Evolutionary conservation across 2,888 invertebrate species (phyloP).

Genomic region (Galeopsomyia nigrocyanea): DNA sequence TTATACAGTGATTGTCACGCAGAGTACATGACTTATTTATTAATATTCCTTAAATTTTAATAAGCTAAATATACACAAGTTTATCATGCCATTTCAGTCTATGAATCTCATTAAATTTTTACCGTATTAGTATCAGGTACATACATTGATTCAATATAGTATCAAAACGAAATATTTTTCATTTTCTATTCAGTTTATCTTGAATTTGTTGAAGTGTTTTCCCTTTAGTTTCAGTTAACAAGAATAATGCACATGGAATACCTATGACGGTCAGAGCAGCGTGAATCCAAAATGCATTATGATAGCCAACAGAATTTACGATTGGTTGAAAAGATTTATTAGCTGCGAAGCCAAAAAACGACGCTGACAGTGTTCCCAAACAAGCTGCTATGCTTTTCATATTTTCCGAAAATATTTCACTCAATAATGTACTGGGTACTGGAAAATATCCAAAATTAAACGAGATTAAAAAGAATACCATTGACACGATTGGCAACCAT

Average conservation of each 20-base stretch:
- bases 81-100: too few species aligned
- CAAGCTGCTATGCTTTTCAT: slow-evolving; percentile 57
- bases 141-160: too few species aligned
- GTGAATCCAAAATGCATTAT: slow-evolving; percentile 57
- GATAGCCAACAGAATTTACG: slow-evolving; percentile 51
- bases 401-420: slow-evolving; percentile 58
- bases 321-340: slow-evolving; percentile 57
- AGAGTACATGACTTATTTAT: too few species aligned
- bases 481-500: slow-evolving; percentile 25
- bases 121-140: too few species aligned
- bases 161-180: too few species aligned
- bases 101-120: too few species aligned
- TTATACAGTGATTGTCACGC: too few species aligned
- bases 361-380: slow-evolving; percentile 52
- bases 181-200: slow-evolving; percentile 24
- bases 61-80: too few species aligned
- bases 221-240: slow-evolving; percentile 60
- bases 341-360: slow-evolving; percentile 54
- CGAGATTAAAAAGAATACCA: slow-evolving; percentile 33
- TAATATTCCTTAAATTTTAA: too few species aligned
- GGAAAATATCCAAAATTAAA: slow-evolving; percentile 49
- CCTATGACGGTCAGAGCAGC: slow-evolving; percentile 47
- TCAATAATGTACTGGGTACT: slow-evolving; percentile 56
- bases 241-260: slow-evolving; percentile 38
- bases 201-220: slow-evolving; percentile 55